Evolutionary conservation across 2,888 invertebrate species (phyloP).

Genomic region (Pandemis heparana): DNA sequence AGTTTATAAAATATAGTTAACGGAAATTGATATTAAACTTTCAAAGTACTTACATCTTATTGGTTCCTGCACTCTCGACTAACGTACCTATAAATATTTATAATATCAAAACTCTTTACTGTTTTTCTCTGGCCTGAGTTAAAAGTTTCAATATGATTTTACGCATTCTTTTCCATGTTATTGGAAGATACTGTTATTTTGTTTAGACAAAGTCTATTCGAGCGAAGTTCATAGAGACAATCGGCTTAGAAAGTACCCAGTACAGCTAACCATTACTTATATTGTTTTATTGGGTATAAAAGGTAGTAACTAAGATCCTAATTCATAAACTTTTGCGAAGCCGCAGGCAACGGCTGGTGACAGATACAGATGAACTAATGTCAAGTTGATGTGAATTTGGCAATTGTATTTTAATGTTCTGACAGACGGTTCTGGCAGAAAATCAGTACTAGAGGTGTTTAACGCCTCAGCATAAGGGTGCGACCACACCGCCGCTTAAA

Average conservation of each 20-base stretch:
- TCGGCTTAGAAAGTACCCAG: conserved; percentile 40
- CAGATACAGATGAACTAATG: too few species aligned
- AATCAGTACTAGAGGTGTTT: too few species aligned
- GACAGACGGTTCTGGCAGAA: too few species aligned
- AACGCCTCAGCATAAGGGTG: too few species aligned
- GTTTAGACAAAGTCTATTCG: conserved; percentile 15
- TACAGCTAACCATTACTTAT: neutral
- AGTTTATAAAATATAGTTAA: conserved; percentile 3
- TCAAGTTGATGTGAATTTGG: too few species aligned
- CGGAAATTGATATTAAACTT: conserved; percentile 51
- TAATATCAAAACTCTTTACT: conserved; percentile 40
- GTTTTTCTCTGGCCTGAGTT: conserved; percentile 17
- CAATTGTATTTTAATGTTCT: too few species aligned
- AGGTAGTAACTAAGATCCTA: too few species aligned
- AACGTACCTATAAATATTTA: conserved; percentile 49
- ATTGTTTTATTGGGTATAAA: neutral
- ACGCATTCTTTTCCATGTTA: conserved; percentile 30
- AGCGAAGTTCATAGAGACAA: neutral
- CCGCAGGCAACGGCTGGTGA: too few species aligned
- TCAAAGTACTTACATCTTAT: conserved; percentile 62
- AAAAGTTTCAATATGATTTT: conserved; percentile 40
- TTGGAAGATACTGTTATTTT: conserved; percentile 33
- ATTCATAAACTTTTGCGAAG: too few species aligned
- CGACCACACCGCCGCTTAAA: too few species aligned
- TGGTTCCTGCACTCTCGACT: conserved; percentile 59